These are phyloP conservation scores for Polypterus bichir DNA, from an alignment of 2,113 vertebrate species.

Conservation along the genomic window DNA sequence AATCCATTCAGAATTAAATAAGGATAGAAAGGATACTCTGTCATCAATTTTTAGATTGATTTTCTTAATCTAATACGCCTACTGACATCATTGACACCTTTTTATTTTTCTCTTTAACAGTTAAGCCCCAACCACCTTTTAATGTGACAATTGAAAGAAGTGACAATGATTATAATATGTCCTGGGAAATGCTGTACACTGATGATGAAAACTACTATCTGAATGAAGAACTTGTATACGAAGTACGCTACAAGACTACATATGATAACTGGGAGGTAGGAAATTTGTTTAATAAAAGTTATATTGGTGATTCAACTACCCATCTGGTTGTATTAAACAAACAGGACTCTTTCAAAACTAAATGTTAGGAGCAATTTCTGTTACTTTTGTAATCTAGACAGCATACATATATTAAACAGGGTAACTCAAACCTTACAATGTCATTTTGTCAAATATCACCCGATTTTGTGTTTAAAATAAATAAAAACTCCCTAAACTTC, in stretches of 20 bases:
- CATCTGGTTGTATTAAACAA: constrained; percentile 8
- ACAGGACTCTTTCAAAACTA: neutral
- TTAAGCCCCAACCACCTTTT: constrained; percentile 55
- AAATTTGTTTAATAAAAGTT: constrained; percentile 8
- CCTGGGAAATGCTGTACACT: constrained; percentile 50
- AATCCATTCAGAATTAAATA: too few relatives aligned
- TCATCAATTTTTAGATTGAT: too few relatives aligned
- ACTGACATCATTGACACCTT: neutral
- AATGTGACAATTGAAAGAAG: constrained; percentile 40
- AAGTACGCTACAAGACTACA: constrained; percentile 46
- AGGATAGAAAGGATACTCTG: too few relatives aligned
- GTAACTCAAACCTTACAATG: too few relatives aligned
- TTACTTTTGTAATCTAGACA: too few relatives aligned
- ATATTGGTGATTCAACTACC: neutral
- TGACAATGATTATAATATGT: constrained; percentile 45
- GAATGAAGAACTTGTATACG: constrained; percentile 43
- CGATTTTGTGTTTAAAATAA: too few relatives aligned
- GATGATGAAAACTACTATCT: constrained; percentile 3
- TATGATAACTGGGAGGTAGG: constrained; percentile 42
- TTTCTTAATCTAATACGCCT: too few relatives aligned
- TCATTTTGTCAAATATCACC: too few relatives aligned
- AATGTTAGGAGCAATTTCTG: too few relatives aligned
- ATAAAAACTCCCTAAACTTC: too few relatives aligned
- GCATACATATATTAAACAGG: too few relatives aligned
- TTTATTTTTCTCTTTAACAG: constrained; percentile 40